Conservation (phyloP, 2,888 invertebrate species). For the Philhelius pedissequus region DNA sequence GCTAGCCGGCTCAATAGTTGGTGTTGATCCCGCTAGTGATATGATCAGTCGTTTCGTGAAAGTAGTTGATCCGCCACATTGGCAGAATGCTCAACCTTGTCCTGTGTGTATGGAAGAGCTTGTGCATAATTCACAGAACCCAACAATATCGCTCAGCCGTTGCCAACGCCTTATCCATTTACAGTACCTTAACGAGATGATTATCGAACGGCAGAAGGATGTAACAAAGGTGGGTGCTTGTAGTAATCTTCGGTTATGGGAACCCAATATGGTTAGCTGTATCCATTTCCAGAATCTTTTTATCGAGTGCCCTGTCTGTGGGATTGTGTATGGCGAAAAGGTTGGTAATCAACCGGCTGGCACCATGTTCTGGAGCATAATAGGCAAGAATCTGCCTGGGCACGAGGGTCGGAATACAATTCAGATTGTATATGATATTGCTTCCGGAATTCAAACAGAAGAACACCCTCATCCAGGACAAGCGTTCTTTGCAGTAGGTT, state of each 20-base stretch:
- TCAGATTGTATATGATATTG: conserved; percentile 91
- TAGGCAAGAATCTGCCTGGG: conserved; percentile 85
- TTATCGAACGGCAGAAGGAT: conserved; percentile 82
- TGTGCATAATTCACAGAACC: conserved; percentile 79
- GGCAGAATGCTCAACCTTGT: conserved; percentile 86
- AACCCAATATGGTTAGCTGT: conserved; percentile 33
- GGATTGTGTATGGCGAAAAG: conserved; percentile 89
- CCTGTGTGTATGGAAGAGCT: conserved; percentile 85
- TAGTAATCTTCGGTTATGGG: conserved; percentile 33
- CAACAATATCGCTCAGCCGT: conserved; percentile 84
- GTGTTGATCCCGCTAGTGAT: conserved; percentile 79
- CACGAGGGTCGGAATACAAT: conserved; percentile 84
- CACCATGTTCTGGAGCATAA: conserved; percentile 89
- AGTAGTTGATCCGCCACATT: conserved; percentile 83
- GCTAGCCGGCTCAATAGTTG: conserved; percentile 80
- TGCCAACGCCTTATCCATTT: conserved; percentile 91
- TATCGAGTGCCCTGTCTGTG: conserved; percentile 92
- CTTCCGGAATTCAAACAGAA: conserved; percentile 89
- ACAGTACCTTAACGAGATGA: conserved; percentile 88
- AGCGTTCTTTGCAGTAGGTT: conserved; percentile 93
- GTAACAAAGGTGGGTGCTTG: conserved; percentile 76
- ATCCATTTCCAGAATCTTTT: conserved; percentile 81
- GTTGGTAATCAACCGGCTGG: conserved; percentile 90
- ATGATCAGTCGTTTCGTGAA: conserved; percentile 86
- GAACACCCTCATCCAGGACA: conserved; percentile 90